Base-by-base conservation (phyloP, 2,888 invertebrate species). In the Hetaerina titia region DNA sequence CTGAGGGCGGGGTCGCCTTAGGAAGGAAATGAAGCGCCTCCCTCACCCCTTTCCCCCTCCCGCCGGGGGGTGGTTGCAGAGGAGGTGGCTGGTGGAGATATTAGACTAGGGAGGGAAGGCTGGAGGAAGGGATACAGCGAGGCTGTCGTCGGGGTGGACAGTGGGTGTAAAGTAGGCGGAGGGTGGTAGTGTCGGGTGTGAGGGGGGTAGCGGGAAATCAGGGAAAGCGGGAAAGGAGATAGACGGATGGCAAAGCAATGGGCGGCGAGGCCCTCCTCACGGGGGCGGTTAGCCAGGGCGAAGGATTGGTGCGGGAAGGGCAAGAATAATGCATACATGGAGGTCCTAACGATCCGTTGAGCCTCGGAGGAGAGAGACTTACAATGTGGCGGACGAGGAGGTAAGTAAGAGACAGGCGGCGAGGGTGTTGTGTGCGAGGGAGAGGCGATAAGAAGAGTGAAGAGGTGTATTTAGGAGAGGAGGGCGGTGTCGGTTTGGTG, bases 401-500 rank as follows among this genome's bases (percentile, higher is more conserved):
- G 22, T 57, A 89, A 89, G 89, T 58, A 89, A 89, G 89, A 89
- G 92, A 74, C 69, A 56, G 74, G n/a, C n/a, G 56, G n/a, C n/a
- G 69, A 74, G 92, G 69, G 74, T 56, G 90, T 64, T 60, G 90
- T 64, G 92, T 22, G 64, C 25, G 81, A 22, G 13, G 69, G 92
- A 92, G 69, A 92, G 92, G 92, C 69, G 92, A 92, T 92, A 74
- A 92, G 92, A 92, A 92, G 92, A 92, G 92, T 92, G 74, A 92
- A 74, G 92, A 92, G 69, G 92, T 92, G 92, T 64, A 92, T 90
- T 90, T 25, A 56, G 69, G 19, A 22, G 69, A 64, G 92, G 56
- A 69, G 89, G 22, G 56, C 57, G 57, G 15, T 81, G 81, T 81
- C 45, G 45, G 45, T 7, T 58, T 13, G 58, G 57, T n/a, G 15